Base-by-base conservation (phyloP, 2,888 invertebrate species). In the Ochlodes sylvanus region DNA sequence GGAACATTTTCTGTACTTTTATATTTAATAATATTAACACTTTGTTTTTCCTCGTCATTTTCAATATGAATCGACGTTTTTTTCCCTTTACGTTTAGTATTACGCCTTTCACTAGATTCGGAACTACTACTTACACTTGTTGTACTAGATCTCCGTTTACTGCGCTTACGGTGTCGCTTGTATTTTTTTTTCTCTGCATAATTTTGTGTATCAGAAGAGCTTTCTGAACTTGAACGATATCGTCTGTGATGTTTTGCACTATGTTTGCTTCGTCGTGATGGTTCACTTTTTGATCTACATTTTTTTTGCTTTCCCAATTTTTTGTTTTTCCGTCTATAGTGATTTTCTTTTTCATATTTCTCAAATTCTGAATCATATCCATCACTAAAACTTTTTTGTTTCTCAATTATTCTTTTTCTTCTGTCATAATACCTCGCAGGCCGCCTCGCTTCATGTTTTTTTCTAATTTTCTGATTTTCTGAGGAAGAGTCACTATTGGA, bases 361-460 rank as follows among this genome's bases (percentile, higher is more conserved):
- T 92, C 92, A 57, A 83, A 71, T 74, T 93, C 68, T 14, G 63
- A 21, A 66, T 94, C 94, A 70, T 92, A 93, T 12, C 93, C 94
- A 76, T 94, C 94, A 77, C 93, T 94, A 76, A 93, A 94, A 78
- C 93, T 94, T 77, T 88, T 92, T 80, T 93, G 90, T 57, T 83
- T 75, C 50, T 85, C 84, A 65, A 86, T 77, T 52, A 86, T 72
- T 72, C 84, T 82, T 82, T 90, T 90, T 74, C 88, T 79, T 52
- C 88, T 83, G 68, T 88, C 87, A 67, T 84, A 81, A 72, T 87
- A 85, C 73, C 81, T 87, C 68, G 83, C 85, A 62, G 81, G 77
- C 76, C 86, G 79, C 74, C 83, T 88, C 58, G 78, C 76, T 61
- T 85, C 82, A 41, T 79, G 69, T 77, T 77, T 84, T 76, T 77